Evolutionary conservation across 2,888 invertebrate species (phyloP), one percentile per base, ranked within the genome.

Genomic region (Calameuta idolon): DNA sequence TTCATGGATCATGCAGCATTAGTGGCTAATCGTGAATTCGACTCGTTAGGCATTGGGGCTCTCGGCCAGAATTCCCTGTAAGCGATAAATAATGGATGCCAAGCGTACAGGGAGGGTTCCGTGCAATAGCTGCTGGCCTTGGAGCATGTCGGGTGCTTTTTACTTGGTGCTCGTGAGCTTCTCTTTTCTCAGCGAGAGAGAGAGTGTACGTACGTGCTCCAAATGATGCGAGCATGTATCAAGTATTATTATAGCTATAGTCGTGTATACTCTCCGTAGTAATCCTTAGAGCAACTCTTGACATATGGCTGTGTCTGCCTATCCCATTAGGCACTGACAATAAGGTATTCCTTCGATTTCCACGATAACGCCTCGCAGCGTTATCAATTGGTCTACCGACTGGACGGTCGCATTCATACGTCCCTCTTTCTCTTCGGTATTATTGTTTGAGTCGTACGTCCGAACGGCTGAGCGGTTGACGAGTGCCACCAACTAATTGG

Each of bases 41-140:
- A 55, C 55, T 55, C 55, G 55, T 55, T 55, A 55, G 55, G 55
- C 55, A 55, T 55, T 23, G 71, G 33, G 34, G 71, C 34, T 71
- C 31, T 71, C 34, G 31, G 75, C 80, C 77, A 76, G 81, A 82
- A 83, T 84, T 84, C 82, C 78, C 79, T 81, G 79, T 81, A 83
- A 82, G 82, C 80, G 83, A 84, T 84, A 84, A 84, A 84, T 84
- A 84, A 84, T 84, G 82, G 83, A 83, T 84, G 80, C 68, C 79
- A 78, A 79, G 79, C 80, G 79, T 81, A 79, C 79, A 81, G 79
- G 31, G 79, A 81, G 82, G 81, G 83, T 82, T 83, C 83, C 81
- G 80, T 82, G 83, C 83, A 82, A 82, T 80, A 83, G 83, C 81
- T 81, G 82, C 81, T 83, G 83, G 81, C 83, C 83, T 83, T 84